Percentiles rank a stretch among this genome's conserved stretches.
These are phyloP conservation scores for Lutjanus campechanus DNA, from an alignment of 2,797 vertebrate genomes.

Conservation along the genomic window DNA sequence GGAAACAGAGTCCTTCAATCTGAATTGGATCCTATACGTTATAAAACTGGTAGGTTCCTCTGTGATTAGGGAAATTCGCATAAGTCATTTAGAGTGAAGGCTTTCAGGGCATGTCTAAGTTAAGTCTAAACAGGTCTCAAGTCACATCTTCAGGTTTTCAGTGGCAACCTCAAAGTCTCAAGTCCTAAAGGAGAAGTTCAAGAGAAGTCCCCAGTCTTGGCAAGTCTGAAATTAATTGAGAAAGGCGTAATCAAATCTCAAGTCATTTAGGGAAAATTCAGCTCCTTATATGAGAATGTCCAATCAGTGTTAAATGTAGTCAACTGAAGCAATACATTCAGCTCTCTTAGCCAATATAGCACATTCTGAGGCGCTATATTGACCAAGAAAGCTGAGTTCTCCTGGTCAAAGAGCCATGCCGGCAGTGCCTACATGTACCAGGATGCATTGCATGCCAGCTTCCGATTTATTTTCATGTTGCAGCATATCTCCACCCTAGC, in stretches of 20 bases:
- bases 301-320: too few species aligned
- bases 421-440: too few species aligned
- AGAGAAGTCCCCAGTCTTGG: neutral
- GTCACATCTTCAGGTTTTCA: neutral
- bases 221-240: neutral
- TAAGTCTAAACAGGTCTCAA: neutral
- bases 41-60: neutral
- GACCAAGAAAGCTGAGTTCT: too few species aligned
- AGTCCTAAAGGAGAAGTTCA: neutral
- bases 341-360: too few species aligned
- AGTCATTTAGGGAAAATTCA: too few species aligned
- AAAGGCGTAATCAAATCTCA: neutral
- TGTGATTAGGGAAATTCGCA: neutral
- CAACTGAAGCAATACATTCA: too few species aligned
- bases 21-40: conserved; percentile 20
- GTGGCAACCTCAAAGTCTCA: neutral
- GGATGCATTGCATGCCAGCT: too few species aligned
- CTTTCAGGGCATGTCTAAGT: neutral
- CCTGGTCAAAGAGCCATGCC: too few species aligned
- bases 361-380: too few species aligned
- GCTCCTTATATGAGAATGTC: too few species aligned
- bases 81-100: neutral
- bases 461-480: too few species aligned
- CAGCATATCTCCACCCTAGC: too few species aligned
- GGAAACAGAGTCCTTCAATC: conserved; percentile 1